These are phyloP conservation scores for Manacus vitellinus DNA, from an alignment of 2,113 vertebrate species.

Conservation along the genomic window DNA sequence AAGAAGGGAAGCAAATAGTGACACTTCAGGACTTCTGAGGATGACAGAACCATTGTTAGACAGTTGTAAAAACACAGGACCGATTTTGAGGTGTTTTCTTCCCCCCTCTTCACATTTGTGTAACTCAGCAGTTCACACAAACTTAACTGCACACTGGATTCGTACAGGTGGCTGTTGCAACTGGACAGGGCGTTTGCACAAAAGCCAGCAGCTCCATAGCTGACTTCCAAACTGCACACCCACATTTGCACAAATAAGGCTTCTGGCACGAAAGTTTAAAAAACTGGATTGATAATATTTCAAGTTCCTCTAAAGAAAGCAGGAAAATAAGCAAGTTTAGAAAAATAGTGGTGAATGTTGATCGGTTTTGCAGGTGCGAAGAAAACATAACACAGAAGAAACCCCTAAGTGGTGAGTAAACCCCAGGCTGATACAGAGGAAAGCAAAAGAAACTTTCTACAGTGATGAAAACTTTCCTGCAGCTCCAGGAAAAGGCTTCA, in stretches of 20 bases:
- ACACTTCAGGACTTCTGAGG: background rate
- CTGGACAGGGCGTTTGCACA: background rate
- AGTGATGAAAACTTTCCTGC: background rate
- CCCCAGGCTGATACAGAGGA: background rate
- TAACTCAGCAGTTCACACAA: background rate
- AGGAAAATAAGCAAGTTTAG: background rate
- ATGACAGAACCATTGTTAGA: background rate
- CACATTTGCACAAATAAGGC: background rate
- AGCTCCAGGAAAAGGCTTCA: slow-evolving; percentile 1
- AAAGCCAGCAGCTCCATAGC: background rate
- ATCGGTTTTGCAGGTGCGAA: background rate
- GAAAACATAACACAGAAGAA: background rate
- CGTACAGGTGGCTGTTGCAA: fast-evolving
- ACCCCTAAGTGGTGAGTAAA: background rate
- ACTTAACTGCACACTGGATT: background rate
- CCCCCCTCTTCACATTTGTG: background rate
- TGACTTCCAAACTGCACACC: background rate
- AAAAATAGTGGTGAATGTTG: background rate
- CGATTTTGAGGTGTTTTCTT: fast-evolving
- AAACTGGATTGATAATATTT: background rate
- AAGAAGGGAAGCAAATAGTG: background rate
- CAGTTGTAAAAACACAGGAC: background rate
- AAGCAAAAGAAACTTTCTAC: background rate
- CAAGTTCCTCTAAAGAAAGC: background rate
- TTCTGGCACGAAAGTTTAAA: background rate